These are phyloP conservation scores for Pelobates cultripes DNA, from an alignment of 2,797 vertebrate genomes.

Conservation along the genomic window DNA sequence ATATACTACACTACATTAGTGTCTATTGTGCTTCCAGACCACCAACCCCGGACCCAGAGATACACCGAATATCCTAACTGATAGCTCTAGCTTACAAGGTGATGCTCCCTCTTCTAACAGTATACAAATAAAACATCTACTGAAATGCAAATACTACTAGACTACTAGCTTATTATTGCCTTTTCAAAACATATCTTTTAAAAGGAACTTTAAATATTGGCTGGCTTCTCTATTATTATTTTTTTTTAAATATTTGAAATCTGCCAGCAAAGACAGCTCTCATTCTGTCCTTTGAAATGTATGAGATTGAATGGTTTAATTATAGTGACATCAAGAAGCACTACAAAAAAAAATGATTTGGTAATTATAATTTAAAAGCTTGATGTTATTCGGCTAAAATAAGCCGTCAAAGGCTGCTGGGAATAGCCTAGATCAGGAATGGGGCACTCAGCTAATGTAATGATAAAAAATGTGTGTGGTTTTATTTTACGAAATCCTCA, in stretches of 20 bases:
- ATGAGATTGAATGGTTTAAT: slow-evolving; percentile 57
- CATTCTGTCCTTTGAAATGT: slow-evolving; percentile 39
- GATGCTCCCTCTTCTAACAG: too few relatives aligned
- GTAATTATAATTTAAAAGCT: slow-evolving; percentile 57
- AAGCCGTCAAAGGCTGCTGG: slow-evolving; percentile 26
- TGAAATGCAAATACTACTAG: slow-evolving; percentile 40
- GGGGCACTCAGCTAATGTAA: neutral
- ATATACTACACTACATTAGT: too few relatives aligned
- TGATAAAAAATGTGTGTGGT: slow-evolving; percentile 7
- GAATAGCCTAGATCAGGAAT: slow-evolving; percentile 48
- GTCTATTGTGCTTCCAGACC: too few relatives aligned
- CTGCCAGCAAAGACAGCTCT: neutral
- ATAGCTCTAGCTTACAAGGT: too few relatives aligned
- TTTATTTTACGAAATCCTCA: too few relatives aligned
- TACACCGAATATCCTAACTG: too few relatives aligned
- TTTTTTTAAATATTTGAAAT: neutral
- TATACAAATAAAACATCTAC: neutral
- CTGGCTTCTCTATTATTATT: neutral
- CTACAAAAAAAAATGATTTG: slow-evolving; percentile 56
- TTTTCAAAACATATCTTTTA: slow-evolving; percentile 53
- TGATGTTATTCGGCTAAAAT: slow-evolving; percentile 50
- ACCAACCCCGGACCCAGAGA: too few relatives aligned
- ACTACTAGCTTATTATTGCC: slow-evolving; percentile 41
- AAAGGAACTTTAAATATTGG: slow-evolving; percentile 32
- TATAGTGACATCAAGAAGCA: slow-evolving; percentile 53